Evolutionary conservation across 35 echinoderm and acorn worm species (phyloP).

Genomic region (Apostichopus japonicus): DNA sequence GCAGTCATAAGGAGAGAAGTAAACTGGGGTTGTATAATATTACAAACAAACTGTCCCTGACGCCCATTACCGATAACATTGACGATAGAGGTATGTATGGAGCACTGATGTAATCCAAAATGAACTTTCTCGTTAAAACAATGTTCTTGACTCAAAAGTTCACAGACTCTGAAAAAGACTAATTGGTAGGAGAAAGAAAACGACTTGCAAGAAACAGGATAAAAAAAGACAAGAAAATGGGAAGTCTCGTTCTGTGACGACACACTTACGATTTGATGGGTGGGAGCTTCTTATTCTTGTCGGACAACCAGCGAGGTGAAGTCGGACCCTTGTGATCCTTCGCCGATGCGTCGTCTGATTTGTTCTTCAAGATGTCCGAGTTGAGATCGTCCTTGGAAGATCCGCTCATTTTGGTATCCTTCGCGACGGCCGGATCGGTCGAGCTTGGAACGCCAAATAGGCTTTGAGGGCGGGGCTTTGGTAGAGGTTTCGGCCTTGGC

Average conservation of each 20-base stretch:
- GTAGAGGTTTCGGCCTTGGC: constrained; percentile 28
- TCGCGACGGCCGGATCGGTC: background rate
- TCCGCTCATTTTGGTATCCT: background rate
- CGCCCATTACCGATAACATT: no score
- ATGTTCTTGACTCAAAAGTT: no score
- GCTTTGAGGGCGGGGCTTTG: constrained; percentile 44
- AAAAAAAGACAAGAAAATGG: no score
- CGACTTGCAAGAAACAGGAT: no score
- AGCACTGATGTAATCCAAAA: no score
- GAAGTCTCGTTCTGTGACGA: background rate
- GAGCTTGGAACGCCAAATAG: background rate
- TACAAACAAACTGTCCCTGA: no score
- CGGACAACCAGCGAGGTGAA: constrained; percentile 11
- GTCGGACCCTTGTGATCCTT: background rate
- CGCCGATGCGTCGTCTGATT: background rate
- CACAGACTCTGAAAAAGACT: no score
- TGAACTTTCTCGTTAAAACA: no score
- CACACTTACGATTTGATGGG: constrained; percentile 40
- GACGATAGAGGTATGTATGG: no score
- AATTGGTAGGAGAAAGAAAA: no score
- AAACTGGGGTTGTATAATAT: no score
- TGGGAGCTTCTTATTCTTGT: constrained; percentile 48
- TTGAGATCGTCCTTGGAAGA: constrained; percentile 39
- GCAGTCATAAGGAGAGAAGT: no score
- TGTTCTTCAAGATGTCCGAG: constrained; percentile 29